Conservation (phyloP, 2,888 invertebrate genomes). For the Steromphala cineraria region DNA sequence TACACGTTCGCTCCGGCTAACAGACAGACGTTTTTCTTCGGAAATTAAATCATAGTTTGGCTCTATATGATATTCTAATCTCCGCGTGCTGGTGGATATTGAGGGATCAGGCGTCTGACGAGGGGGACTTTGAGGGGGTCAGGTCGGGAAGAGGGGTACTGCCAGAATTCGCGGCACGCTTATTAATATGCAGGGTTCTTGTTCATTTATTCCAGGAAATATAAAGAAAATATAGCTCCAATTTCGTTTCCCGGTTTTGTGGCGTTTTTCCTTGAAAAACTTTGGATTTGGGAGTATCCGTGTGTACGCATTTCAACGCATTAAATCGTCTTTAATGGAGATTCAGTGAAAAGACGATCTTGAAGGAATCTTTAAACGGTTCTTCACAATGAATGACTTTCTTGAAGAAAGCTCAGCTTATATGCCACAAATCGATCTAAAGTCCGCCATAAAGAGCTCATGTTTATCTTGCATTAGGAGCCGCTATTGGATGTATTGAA, state of each 20-base stretch:
- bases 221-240: constrained; percentile 5
- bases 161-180: not conserved
- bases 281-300: too few relatives aligned
- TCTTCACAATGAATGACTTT: too few relatives aligned
- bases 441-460: too few relatives aligned
- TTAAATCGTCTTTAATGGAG: too few relatives aligned
- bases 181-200: not conserved
- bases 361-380: too few relatives aligned
- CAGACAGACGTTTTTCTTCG: constrained; percentile 1
- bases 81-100: not conserved
- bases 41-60: not conserved
- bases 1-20: not conserved
- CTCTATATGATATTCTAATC: constrained; percentile 8
- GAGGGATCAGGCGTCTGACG: not conserved
- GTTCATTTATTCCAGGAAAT: constrained; percentile 2
- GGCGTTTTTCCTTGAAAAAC: not conserved
- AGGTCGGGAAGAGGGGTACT: not conserved
- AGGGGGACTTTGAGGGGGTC: not conserved
- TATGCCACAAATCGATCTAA: too few relatives aligned
- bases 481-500: too few relatives aligned
- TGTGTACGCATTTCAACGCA: too few relatives aligned
- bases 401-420: too few relatives aligned
- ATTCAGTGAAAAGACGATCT: too few relatives aligned
- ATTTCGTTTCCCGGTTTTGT: not conserved
- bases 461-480: too few relatives aligned